phyloP scores from a whole-genome alignment of 2,113 vertebrate genomes.

The Varanus komodoensis region DNA sequence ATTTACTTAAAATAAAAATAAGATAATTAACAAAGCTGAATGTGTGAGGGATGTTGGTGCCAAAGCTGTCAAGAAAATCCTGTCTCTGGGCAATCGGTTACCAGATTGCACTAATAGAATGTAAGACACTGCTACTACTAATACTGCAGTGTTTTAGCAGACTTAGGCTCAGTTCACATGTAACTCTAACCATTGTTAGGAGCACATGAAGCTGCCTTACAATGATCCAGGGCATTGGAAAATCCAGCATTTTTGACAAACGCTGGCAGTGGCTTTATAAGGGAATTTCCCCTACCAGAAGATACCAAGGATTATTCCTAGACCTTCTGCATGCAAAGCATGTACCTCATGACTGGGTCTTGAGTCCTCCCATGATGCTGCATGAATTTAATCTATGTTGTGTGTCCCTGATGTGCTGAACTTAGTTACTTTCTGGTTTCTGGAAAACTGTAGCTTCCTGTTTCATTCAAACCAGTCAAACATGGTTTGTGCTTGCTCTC shows the following conservation, averaged over 20 bases:
- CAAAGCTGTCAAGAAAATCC: background rate
- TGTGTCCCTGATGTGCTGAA: background rate
- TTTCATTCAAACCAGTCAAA: no score
- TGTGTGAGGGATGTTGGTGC: background rate
- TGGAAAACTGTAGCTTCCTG: background rate
- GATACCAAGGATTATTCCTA: no score
- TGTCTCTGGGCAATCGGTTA: background rate
- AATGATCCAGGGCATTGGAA: no score
- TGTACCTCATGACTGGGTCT: no score
- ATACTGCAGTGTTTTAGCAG: background rate
- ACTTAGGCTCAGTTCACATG: background rate
- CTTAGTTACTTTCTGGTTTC: background rate
- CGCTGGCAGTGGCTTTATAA: no score
- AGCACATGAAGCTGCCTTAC: no score
- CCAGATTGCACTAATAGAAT: background rate
- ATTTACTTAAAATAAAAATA: background rate
- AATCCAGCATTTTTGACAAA: no score
- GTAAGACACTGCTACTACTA: background rate
- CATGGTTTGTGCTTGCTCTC: background rate
- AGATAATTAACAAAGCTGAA: background rate
- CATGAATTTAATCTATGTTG: no score
- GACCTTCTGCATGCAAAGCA: no score
- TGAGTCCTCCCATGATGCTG: no score
- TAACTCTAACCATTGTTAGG: no score
- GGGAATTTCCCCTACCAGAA: no score